These are phyloP conservation scores for Ceyx melanurus DNA, from an alignment of 2,113 vertebrate genomes.

Conservation along the genomic window DNA sequence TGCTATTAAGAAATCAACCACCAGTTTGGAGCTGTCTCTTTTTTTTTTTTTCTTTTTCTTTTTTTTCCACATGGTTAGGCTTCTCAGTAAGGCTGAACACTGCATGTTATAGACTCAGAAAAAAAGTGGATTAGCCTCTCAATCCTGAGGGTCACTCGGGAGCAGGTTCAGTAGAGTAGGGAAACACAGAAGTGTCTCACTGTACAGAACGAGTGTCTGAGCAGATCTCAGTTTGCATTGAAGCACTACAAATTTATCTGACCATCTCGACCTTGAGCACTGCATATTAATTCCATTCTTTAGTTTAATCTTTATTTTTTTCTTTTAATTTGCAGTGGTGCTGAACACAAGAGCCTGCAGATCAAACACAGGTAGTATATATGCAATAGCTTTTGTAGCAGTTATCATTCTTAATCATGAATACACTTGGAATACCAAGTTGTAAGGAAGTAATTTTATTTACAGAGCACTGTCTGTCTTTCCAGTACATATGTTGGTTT, in stretches of 20 bases:
- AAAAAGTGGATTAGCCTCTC: background rate
- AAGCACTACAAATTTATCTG: background rate
- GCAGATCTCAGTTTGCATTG: background rate
- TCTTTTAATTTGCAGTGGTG: background rate
- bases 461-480: background rate
- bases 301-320: background rate
- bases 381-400: background rate
- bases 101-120: background rate
- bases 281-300: background rate
- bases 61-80: background rate
- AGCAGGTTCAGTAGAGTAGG: background rate
- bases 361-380: background rate
- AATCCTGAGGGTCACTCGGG: accelerated
- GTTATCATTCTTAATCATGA: background rate
- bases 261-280: background rate
- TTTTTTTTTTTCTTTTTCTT: background rate
- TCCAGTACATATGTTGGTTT: background rate
- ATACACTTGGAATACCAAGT: background rate
- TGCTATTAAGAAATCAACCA: background rate
- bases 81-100: background rate
- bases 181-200: background rate
- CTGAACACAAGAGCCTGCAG: background rate
- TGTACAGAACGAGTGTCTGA: background rate
- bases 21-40: background rate
- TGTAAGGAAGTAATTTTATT: background rate